Evolutionary conservation across 2,113 vertebrate genomes (phyloP).

Genomic region (Clarias magur): DNA sequence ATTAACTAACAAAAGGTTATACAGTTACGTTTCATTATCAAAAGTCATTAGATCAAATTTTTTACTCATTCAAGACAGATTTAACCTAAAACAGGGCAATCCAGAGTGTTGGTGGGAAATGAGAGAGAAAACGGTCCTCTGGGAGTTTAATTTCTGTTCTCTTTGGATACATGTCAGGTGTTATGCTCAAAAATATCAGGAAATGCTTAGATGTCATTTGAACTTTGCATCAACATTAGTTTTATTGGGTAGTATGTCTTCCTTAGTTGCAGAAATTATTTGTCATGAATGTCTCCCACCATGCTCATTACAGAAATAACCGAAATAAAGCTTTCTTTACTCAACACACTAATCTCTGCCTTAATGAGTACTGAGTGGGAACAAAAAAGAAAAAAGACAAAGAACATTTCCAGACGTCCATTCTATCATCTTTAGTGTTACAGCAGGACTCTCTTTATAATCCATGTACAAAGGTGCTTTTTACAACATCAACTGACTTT

Average conservation of each 20-base stretch:
- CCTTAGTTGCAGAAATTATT: neutral
- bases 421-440: neutral
- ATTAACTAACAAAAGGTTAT: conserved; percentile 74
- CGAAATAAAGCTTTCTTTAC: neutral
- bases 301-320: neutral
- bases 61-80: neutral
- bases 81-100: neutral
- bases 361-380: neutral
- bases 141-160: neutral
- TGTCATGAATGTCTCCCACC: neutral
- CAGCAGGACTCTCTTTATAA: neutral
- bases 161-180: neutral
- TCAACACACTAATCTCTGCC: neutral
- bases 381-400: neutral
- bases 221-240: neutral
- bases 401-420: neutral
- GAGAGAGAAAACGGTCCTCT: neutral
- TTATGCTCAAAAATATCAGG: neutral
- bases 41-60: neutral
- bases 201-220: neutral
- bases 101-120: neutral
- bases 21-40: neutral
- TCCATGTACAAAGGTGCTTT: neutral
- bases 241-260: neutral
- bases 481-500: neutral